Evolutionary conservation across 2,888 invertebrate species (phyloP), one percentile per base, ranked within the genome.

Genomic region (Melinaea marsaeus): DNA sequence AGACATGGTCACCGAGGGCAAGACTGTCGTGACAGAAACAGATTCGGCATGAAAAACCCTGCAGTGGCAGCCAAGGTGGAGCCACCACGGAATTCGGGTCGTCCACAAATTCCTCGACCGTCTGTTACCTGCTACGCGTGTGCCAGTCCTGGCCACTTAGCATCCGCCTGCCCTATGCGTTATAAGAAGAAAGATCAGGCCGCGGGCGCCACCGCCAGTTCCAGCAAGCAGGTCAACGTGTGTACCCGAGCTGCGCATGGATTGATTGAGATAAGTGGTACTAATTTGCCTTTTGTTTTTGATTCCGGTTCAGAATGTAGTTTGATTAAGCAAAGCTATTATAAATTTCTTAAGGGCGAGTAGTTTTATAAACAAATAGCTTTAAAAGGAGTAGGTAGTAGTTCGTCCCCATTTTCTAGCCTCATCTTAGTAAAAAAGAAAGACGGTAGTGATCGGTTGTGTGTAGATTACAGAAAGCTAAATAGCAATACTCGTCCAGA

Each of bases 401-500:
- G n/a, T 54, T 13, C 54, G 4, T 54, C 22, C 22, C 54, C 54
- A 32, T 54, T 32, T 32, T 13, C 54, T 1, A 54, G 54, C 22
- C 54, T 34, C 54, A 54, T 54, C 22, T 7, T 54, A 35, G 57
- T 61, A 13, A 58, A 59, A 34, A 61, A 61, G 51, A 45, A 57
- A 32, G 60, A 71, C 34, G 68, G 67, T 2, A 32, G 47, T 0
- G 63, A 66, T 55, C 47, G 61, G 13, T 13, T 61, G 37, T 61
- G 61, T 11, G 51, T 61, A 1, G 61, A 61, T 51, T 61, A 58
- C 33, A 13, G 69, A 22, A 68, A 67, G 11, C 48, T 71, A 1
- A 71, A 71, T 45, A 22, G 33, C 4, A 68, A 67, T 45, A 71
- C 69, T 4, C 32, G 62, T 0, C 58, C 62, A 4, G 70, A 70